Conservation (phyloP, 2,113 vertebrate genomes). For the Tretioscincus oriximinensis region DNA sequence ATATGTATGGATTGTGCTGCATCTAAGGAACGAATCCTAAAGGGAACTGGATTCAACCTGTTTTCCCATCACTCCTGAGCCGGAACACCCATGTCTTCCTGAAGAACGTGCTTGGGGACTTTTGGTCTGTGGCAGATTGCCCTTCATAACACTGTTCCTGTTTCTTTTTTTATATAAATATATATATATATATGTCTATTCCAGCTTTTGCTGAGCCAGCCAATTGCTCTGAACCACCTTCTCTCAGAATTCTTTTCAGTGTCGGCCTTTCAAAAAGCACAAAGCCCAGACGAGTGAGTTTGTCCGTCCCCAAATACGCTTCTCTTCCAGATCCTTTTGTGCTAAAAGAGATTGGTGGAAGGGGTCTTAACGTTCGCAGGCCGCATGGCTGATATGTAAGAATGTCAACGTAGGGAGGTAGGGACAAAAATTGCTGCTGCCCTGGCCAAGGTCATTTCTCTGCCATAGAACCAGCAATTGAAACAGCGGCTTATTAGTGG, state of each 20-base stretch:
- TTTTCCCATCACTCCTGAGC: too few relatives aligned
- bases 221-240: not conserved
- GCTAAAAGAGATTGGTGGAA: not conserved
- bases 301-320: too few relatives aligned
- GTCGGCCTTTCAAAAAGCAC: conserved; percentile 17
- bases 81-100: not conserved
- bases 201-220: not conserved
- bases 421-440: not conserved
- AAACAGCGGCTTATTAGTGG: not conserved
- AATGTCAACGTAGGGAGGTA: not conserved
- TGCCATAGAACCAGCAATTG: not conserved
- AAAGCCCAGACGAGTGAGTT: not conserved
- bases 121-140: not conserved
- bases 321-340: not conserved
- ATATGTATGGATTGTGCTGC: not conserved
- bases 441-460: not conserved
- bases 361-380: not conserved
- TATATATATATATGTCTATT: not conserved
- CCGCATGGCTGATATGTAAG: not conserved
- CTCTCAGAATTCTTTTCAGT: not conserved
- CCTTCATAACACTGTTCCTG: too few relatives aligned
- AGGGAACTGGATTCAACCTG: not conserved
- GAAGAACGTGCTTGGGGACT: not conserved
- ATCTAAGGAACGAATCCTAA: not conserved
- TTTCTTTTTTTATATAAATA: too few relatives aligned